Evolutionary conservation across 2,113 vertebrate genomes (phyloP).

Genomic region (Ariopsis seemanni): DNA sequence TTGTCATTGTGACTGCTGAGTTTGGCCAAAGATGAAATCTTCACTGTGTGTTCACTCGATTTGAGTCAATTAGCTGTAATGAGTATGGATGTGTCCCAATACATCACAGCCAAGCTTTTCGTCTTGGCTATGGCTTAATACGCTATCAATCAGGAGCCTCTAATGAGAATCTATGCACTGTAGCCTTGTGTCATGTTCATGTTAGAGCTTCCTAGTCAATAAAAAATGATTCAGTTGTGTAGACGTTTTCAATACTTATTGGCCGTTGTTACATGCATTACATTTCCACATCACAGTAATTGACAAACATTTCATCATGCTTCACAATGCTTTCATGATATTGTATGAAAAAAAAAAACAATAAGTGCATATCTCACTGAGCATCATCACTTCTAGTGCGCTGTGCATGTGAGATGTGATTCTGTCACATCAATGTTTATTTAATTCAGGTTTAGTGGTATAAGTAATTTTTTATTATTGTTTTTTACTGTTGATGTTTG

Average conservation of each 20-base stretch:
- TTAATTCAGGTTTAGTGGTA: not conserved
- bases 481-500: not conserved
- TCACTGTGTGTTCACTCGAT: conserved; percentile 21
- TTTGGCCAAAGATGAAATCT: conserved; percentile 13
- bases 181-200: conserved; percentile 10
- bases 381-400: too few relatives aligned
- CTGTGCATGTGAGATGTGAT: not conserved
- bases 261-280: not conserved
- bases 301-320: not conserved
- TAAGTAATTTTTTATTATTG: not conserved
- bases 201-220: not conserved
- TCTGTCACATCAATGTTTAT: not conserved
- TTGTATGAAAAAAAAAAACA: too few relatives aligned
- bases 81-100: conserved; percentile 43
- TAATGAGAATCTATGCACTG: conserved; percentile 35
- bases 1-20: conserved; percentile 34
- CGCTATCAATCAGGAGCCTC: conserved; percentile 31
- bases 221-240: not conserved
- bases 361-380: too few relatives aligned
- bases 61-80: conserved; percentile 49
- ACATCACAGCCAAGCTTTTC: conserved; percentile 26
- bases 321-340: not conserved
- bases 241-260: not conserved
- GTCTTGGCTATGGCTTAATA: conserved; percentile 13
- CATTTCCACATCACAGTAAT: not conserved